Evolutionary conservation across 2,888 invertebrate species (phyloP), one percentile per base, ranked within the genome.

Genomic region (Tipula unca): DNA sequence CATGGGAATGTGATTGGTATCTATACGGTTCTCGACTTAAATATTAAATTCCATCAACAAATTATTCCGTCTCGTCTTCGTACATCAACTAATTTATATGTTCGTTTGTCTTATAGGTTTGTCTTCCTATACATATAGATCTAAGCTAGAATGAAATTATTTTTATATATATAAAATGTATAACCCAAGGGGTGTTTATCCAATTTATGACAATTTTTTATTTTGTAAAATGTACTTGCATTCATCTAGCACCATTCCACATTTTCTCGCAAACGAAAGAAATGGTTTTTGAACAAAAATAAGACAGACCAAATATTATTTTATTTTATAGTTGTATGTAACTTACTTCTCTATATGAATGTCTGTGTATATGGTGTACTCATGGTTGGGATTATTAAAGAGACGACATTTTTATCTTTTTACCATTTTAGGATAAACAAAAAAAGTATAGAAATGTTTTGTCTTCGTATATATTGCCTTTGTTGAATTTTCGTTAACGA

Each of bases 401-500:
- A 69, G 69, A 69, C 69, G 69, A 69, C 69, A 69, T 69, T 69
- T 69, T 69, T 69, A 69, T 69, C 69, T 69, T 69, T 25, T 69
- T 54, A 54, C 17, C 17, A 17, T 54, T n/a, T 54, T 54, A 6
- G 17, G 17, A 10, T 25, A 1, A 48, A 10, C 48, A 48, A n/a
- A n/a, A n/a, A n/a, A n/a, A n/a, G 25, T 10, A 69, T 6, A 20
- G 25, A 69, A 69, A 10, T 69, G 25, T 69, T 25, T 69, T 69
- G 69, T 69, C 69, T 69, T 10, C 25, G 25, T 69, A 25, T 1
- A 69, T 69, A 54, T 54, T 54, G 48, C 17, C 17, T 6, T 54
- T 69, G 69, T 69, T 69, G 69, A 10, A 69, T 69, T 69, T 69
- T 69, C 25, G 69, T 69, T 25, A 69, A 69, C 25, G 25, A 20